These are phyloP conservation scores for Pseudochirops cupreus DNA, from an alignment of 2,797 vertebrate genomes.

Conservation along the genomic window DNA sequence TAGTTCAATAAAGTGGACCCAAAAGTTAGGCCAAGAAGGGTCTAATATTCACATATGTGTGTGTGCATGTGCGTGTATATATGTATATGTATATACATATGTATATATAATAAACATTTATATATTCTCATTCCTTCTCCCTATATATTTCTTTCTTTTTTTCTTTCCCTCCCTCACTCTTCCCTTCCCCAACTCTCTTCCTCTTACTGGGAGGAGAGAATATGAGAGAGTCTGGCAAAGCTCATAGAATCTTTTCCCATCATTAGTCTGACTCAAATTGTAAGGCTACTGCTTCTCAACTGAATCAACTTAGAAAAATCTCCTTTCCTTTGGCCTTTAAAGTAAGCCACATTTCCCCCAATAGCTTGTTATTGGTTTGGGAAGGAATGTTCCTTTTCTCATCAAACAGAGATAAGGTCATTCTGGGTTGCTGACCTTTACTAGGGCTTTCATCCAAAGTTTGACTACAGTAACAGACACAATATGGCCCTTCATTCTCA, in stretches of 20 bases:
- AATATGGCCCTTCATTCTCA: too few species aligned
- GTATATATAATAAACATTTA: too few species aligned
- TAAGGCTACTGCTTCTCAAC: neutral
- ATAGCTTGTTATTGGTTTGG: neutral
- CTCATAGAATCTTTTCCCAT: neutral
- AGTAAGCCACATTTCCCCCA: neutral
- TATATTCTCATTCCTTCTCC: neutral
- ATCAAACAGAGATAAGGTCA: neutral
- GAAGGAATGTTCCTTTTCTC: constrained; percentile 18
- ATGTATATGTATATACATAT: too few species aligned
- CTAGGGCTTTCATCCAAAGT: constrained; percentile 3
- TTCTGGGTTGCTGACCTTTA: neutral
- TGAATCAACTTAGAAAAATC: neutral
- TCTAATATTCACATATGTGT: neutral
- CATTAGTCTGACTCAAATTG: neutral
- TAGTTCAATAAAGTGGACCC: constrained; percentile 76
- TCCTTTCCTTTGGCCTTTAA: constrained; percentile 40
- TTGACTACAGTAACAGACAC: neutral
- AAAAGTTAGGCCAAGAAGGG: constrained; percentile 72
- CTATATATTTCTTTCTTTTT: neutral
- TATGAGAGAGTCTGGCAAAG: neutral
- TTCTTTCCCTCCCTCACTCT: neutral
- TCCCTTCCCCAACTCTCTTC: constrained; percentile 33
- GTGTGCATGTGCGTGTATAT: too few species aligned
- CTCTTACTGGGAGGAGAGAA: neutral